Evolutionary conservation across 2,888 invertebrate genomes (phyloP).

Genomic region (Amblyteles armatorius): DNA sequence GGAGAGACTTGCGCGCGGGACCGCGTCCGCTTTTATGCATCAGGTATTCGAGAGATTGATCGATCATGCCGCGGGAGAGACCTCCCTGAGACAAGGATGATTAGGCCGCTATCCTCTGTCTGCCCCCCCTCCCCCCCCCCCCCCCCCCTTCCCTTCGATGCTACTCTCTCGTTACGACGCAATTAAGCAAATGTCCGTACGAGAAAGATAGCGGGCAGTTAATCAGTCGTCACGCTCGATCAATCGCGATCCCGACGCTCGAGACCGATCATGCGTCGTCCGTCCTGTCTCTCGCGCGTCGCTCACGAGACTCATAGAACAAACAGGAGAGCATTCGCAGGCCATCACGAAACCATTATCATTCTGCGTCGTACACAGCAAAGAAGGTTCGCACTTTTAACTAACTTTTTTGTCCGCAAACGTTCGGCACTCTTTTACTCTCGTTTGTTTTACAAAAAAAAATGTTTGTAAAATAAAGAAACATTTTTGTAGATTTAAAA

Average conservation of each 20-base stretch:
- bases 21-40: conserved; percentile 56
- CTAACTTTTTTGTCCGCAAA: background rate
- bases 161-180: conserved; percentile 71
- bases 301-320: background rate
- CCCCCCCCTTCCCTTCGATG: conserved; percentile 21
- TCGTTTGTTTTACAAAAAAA: background rate
- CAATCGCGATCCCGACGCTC: conserved; percentile 74
- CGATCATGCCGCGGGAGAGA: conserved; percentile 67
- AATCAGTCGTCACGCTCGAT: conserved; percentile 78
- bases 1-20: conserved; percentile 31
- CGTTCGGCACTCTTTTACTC: background rate
- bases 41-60: conserved; percentile 66
- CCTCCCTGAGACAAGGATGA: conserved; percentile 66
- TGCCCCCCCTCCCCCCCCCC: conserved; percentile 27
- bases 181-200: conserved; percentile 79
- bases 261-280: conserved; percentile 33
- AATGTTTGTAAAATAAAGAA: no score
- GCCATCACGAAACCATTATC: background rate
- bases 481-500: no score
- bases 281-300: conserved; percentile 34
- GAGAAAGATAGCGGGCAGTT: conserved; percentile 76
- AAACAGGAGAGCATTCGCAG: conserved; percentile 4
- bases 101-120: conserved; percentile 51
- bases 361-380: background rate
- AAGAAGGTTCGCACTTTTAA: background rate